Evolutionary conservation across 1,140 invertebrate genomes (phyloP), one percentile per base, ranked within the genome.

Genomic region (Cephus cinctus): DNA sequence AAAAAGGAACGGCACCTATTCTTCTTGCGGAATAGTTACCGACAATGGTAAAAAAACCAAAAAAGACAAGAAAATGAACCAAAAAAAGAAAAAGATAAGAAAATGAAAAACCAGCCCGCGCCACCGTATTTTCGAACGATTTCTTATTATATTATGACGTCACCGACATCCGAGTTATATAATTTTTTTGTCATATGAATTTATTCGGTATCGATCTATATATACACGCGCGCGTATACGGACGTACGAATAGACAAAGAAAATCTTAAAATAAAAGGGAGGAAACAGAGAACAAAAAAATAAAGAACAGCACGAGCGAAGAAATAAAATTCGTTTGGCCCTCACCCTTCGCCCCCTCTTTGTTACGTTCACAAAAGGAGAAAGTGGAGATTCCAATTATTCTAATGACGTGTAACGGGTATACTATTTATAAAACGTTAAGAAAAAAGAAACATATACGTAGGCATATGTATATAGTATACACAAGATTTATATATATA

Each of bases 1-100:
- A 51, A 50, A 19, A 25, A 18, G 35, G 34, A 30, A 47, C 32
- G 52, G 43, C 40, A 56, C 52, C 54, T 61, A 57, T 63, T 63
- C 50, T 54, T 54, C 45, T 21, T 19, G 41, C 43, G 41, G 47
- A 59, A 58, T 54, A 52, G 43, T 23, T 47, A 38, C 31, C 42
- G 34, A 45, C 11, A 41, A 21, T 3, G 23, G 35, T 23, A 21
- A 47, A 48, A 56, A 46, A 43, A 51, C 16, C 50, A 50, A 11
- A 40, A 42, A 27, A 32, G 15, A 36, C 34, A 15, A 30, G 23
- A 41, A 43, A 42, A 5, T 12, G 36, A 25, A 53, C 14, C 47
- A 38, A 32, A 11, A 36, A 45, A 49, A 36, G 23, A 45, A 54
- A 46, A 53, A 50, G 31, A 30, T 39, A 35, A 35, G 50, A 23